phyloP scores from a whole-genome alignment of 2,113 vertebrate species.

The Callipepla squamata region DNA sequence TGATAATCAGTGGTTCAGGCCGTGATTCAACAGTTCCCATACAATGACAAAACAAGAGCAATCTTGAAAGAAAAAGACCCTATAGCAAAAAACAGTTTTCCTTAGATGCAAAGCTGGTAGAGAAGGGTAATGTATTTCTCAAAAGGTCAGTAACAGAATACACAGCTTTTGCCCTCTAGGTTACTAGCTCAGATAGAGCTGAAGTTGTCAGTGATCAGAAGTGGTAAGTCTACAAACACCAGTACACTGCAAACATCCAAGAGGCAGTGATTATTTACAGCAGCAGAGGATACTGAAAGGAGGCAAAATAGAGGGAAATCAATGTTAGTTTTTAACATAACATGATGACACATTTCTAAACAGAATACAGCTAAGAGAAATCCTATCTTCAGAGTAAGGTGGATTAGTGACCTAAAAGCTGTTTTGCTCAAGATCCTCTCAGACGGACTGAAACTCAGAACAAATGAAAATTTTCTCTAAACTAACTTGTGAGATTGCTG shows the following conservation, averaged over 20 bases:
- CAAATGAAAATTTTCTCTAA: background rate
- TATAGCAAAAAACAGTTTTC: background rate
- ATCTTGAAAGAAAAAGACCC: background rate
- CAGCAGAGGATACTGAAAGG: background rate
- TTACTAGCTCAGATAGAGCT: background rate
- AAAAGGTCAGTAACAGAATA: background rate
- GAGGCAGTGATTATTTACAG: background rate
- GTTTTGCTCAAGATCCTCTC: conserved; percentile 1
- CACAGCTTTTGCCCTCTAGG: background rate
- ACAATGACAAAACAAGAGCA: background rate
- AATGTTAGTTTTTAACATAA: conserved; percentile 12
- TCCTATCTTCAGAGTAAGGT: background rate
- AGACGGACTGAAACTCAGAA: background rate
- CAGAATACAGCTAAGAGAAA: conserved; percentile 3
- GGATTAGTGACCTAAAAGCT: background rate
- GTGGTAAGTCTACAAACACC: background rate
- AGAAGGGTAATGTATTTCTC: background rate
- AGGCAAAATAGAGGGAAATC: conserved; percentile 11
- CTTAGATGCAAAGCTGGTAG: background rate
- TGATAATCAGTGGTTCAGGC: too few relatives aligned
- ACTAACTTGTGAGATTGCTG: background rate
- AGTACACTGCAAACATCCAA: background rate
- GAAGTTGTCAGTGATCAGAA: background rate
- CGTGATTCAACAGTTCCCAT: too few relatives aligned
- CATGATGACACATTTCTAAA: background rate